Evolutionary conservation across 2,888 invertebrate species (phyloP), one percentile per base, ranked within the genome.

Genomic region (Atethmia centrago): DNA sequence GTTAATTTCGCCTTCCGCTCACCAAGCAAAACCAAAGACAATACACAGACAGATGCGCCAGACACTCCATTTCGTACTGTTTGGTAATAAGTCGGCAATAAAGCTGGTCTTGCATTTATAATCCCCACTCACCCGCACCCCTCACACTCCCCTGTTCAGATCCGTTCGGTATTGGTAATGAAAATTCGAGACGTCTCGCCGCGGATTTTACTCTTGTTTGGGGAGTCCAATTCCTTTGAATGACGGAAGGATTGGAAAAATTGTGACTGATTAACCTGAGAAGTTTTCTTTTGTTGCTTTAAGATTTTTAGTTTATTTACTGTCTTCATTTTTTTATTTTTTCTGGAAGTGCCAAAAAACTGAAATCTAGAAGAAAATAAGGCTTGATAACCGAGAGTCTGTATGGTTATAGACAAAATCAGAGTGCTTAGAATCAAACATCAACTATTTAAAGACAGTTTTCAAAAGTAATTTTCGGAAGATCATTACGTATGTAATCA

Each of bases 131-230:
- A 42, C 55, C 36, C 21, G 62, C 71, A 3, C 9, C 10, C 72
- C 76, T 36, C 40, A 67, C 66, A 7, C 19, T n/a, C 71, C 68
- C 66, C 71, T 69, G 59, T 77, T 71, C 49, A 75, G 68, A 73
- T 65, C 71, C 67, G 49, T 83, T 74, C 59, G 55, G 75, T 83
- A 79, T 78, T 77, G 75, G 76, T 82, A 84, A 83, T 87, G 86
- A 87, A 86, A 87, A 86, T 87, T 93, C 90, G 92, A 93, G 91
- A 92, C 92, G 92, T 92, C 90, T 87, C 87, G 87, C 75, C 92
- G 84, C 79, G 91, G 90, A 91, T 93, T 92, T 90, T 62, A 84
- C 88, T 88, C 84, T 89, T 89, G 89, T 90, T 88, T 84, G 88
- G 86, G 83, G 87, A 88, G 80, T 89, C 87, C 85, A 81, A 89